Conservation (phyloP, 2,797 vertebrate species). For the Rachycentron canadum region DNA sequence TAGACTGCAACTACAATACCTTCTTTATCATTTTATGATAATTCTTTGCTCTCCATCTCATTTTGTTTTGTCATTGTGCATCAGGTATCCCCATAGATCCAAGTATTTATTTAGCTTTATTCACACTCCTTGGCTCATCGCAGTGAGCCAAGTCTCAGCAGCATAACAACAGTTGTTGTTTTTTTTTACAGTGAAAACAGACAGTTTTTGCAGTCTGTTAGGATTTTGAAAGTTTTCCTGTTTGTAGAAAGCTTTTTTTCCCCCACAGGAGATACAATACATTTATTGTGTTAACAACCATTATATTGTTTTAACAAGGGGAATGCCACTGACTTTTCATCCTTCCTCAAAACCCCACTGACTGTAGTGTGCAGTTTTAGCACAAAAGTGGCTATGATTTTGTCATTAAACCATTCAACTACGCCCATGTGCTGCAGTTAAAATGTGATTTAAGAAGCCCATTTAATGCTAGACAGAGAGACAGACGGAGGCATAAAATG, state of each 20-base stretch:
- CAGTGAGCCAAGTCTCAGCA: slow-evolving; percentile 29
- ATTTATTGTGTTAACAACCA: slow-evolving; percentile 45
- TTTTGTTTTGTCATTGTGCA: slow-evolving; percentile 26
- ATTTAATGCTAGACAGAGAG: slow-evolving; percentile 44
- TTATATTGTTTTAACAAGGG: slow-evolving; percentile 49
- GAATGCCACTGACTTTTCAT: slow-evolving; percentile 35
- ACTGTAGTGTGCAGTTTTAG: slow-evolving; percentile 26
- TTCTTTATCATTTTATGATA: slow-evolving; percentile 3
- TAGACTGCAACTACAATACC: not conserved
- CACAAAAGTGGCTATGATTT: slow-evolving; percentile 51
- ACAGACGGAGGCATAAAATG: slow-evolving; percentile 41
- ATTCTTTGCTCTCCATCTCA: slow-evolving; percentile 14
- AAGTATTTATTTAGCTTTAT: slow-evolving; percentile 39
- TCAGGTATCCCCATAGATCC: slow-evolving; percentile 8
- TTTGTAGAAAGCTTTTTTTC: slow-evolving; percentile 20
- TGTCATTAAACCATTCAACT: slow-evolving; percentile 56
- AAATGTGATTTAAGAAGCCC: slow-evolving; percentile 64
- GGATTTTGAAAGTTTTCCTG: slow-evolving; percentile 34
- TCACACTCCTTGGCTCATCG: slow-evolving; percentile 17
- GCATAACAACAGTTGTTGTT: slow-evolving; percentile 21
- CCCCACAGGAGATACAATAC: slow-evolving; percentile 25
- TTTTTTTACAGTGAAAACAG: slow-evolving; percentile 26
- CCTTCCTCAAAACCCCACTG: slow-evolving; percentile 27
- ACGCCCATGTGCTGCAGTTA: slow-evolving; percentile 54
- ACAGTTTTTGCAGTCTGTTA: slow-evolving; percentile 36